Evolutionary conservation across 37 sponge, comb jelly and placozoan genomes (phyloP).

Genomic region (Amphimedon queenslandica): DNA sequence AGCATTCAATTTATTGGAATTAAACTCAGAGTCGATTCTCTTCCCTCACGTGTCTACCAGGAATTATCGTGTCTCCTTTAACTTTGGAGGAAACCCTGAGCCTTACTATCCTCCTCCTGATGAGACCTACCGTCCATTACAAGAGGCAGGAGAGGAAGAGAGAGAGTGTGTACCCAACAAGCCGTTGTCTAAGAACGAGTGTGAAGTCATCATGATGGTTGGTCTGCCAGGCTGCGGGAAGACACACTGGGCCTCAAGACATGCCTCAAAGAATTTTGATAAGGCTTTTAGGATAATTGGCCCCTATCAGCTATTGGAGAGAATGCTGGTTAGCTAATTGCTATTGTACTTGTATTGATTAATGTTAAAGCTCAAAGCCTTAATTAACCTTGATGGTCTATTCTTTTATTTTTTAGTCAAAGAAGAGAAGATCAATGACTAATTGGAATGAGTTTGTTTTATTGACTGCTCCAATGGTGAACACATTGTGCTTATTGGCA

Average conservation of each 20-base stretch:
- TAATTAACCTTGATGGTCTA: no score
- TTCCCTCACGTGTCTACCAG: constrained; percentile 86
- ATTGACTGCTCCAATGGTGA: constrained; percentile 21
- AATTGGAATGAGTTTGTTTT: not conserved
- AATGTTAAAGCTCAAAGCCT: no score
- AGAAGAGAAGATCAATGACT: not conserved
- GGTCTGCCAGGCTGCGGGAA: constrained; percentile 95
- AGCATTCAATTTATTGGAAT: constrained; percentile 25
- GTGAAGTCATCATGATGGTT: constrained; percentile 81
- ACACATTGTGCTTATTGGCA: constrained; percentile 68
- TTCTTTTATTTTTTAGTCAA: no score
- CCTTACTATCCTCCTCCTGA: constrained; percentile 1
- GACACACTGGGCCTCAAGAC: constrained; percentile 92
- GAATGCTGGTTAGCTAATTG: constrained; percentile 66
- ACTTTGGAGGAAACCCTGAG: constrained; percentile 48
- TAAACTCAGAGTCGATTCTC: constrained; percentile 20
- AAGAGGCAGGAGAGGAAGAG: constrained; percentile 13
- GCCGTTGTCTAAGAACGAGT: constrained; percentile 20
- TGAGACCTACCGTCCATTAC: constrained; percentile 10
- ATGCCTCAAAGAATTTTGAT: constrained; percentile 41
- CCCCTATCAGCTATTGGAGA: constrained; percentile 81
- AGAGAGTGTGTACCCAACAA: not conserved
- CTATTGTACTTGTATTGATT: no score
- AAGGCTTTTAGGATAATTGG: constrained; percentile 84
- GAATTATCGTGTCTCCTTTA: constrained; percentile 66